Conservation (phyloP, 2,888 invertebrate genomes). For the Andrena praecox region DNA sequence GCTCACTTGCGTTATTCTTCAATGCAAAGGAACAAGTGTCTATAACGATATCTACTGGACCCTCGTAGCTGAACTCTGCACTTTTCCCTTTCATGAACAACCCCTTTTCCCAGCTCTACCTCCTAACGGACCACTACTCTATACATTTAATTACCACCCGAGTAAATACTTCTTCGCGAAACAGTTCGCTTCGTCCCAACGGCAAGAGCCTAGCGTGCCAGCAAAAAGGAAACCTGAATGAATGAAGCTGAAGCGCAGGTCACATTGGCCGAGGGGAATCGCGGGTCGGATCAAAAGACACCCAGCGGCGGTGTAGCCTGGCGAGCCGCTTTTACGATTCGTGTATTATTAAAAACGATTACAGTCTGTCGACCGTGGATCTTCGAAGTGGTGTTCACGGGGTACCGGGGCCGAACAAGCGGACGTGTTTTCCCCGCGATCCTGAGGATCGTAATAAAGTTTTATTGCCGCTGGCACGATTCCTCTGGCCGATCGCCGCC, state of each 20-base stretch:
- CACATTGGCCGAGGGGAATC: not conserved
- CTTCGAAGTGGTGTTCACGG: constrained; percentile 43
- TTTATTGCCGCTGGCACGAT: constrained; percentile 67
- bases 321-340: constrained; percentile 58
- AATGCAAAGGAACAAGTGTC: too few species aligned
- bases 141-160: too few species aligned
- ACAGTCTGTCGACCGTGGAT: constrained; percentile 67
- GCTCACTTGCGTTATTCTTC: too few species aligned
- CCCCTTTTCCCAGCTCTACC: too few species aligned
- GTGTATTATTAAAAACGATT: constrained; percentile 68
- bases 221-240: not conserved
- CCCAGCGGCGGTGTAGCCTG: constrained; percentile 19
- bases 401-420: constrained; percentile 34
- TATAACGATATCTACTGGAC: too few species aligned
- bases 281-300: constrained; percentile 47
- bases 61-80: too few species aligned
- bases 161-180: too few species aligned
- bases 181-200: not conserved
- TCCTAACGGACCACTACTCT: too few species aligned
- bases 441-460: constrained; percentile 70
- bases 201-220: not conserved
- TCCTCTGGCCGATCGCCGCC: constrained; percentile 48
- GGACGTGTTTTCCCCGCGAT: constrained; percentile 57
- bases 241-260: constrained; percentile 5
- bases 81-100: too few species aligned